Evolutionary conservation across 2,113 vertebrate genomes (phyloP).

Genomic region (Platichthys stellatus): DNA sequence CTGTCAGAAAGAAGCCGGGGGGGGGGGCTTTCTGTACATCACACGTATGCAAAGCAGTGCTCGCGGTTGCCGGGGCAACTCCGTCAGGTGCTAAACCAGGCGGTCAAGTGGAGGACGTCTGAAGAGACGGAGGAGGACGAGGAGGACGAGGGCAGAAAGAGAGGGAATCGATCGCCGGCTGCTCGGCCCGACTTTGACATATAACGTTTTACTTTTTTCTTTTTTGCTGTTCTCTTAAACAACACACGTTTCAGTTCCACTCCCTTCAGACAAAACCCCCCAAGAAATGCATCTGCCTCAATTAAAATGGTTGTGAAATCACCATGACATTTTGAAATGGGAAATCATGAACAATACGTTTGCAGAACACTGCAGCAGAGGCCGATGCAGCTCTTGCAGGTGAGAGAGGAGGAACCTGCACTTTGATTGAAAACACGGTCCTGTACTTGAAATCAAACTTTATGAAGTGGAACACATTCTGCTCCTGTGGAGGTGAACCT

Average conservation of each 20-base stretch:
- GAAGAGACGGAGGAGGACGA: neutral
- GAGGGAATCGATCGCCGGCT: slow-evolving; percentile 2
- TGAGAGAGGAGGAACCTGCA: no score
- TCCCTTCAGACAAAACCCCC: neutral
- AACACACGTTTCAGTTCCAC: neutral
- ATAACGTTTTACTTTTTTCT: neutral
- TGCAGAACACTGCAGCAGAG: no score
- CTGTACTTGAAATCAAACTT: no score
- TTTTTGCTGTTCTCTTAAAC: neutral
- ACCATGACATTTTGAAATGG: no score
- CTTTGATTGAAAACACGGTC: no score
- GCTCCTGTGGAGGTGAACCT: no score
- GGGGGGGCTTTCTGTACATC: neutral
- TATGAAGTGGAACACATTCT: no score
- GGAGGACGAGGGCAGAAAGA: slow-evolving; percentile 24
- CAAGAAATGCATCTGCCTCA: neutral
- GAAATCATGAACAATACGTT: no score
- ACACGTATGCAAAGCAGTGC: slow-evolving; percentile 10
- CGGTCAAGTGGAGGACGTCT: slow-evolving; percentile 16
- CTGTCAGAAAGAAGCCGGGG: neutral
- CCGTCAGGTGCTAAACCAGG: slow-evolving; percentile 19
- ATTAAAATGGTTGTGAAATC: no score
- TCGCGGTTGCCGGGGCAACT: slow-evolving; percentile 54
- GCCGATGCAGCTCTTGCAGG: no score
- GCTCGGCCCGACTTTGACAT: neutral